Evolutionary conservation across 2,888 invertebrate species (phyloP), one percentile per base, ranked within the genome.

Genomic region (Esperia sulphurella): DNA sequence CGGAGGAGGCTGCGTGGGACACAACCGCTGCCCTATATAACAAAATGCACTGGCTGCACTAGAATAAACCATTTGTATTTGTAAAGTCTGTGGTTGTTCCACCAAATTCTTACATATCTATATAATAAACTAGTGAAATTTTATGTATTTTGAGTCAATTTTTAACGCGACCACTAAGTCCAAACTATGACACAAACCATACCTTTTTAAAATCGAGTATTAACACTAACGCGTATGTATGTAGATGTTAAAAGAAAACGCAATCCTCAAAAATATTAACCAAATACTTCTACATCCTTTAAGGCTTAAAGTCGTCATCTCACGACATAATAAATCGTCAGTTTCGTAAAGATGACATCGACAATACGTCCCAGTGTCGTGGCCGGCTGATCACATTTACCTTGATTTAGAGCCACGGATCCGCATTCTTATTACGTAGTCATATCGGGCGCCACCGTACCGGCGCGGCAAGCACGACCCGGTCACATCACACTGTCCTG

Each of bases 371-470:
- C 63, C 56, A 55, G 65, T 61, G 60, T 68, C 69, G 71, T 67
- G 65, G 65, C 60, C 68, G 70, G 61, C 65, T 73, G 74, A 69
- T 75, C 73, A 71, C 66, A 71, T 63, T 72, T 82, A 85, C 83
- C 84, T 87, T 86, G 86, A 83, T 87, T 82, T 75, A 78, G 74
- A 82, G 75, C 71, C 74, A 65, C 66, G 75, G 83, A 87, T 89
- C 88, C 88, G 88, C 88, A 89, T 89, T 89, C 88, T 84, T 83
- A 75, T 69, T 75, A 76, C 74, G 76, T 79, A 72, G 71, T 66
- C 68, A 72, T 71, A 70, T 72, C 75, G 76, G 79, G 78, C 83
- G 83, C 83, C 83, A 76, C 68, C 38, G 29, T 8, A 29, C 28
- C 38, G 38, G 28, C 35, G 35, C 35, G 35, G 35, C 35, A 3